Conservation (phyloP, 35 echinoderm and acorn worm species). For the Apostichopus californicus region DNA sequence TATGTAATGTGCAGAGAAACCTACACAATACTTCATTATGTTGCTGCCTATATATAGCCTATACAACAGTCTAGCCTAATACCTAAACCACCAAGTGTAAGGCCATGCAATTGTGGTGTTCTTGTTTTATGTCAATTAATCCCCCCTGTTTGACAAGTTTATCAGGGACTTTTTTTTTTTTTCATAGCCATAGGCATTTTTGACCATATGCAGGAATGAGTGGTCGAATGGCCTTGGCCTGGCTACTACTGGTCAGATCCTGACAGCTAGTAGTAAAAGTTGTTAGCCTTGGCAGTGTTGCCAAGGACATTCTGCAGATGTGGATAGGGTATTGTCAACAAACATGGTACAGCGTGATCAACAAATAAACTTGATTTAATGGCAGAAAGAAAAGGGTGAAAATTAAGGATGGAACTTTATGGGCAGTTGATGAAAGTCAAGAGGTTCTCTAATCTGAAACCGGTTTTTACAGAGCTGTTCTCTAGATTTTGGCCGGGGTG, state of each 20-base stretch:
- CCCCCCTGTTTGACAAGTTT: conserved; percentile 48
- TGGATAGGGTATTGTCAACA: conserved; percentile 26
- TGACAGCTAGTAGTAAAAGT: conserved; percentile 4
- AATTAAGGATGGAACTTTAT: too few species aligned
- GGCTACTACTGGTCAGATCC: background rate
- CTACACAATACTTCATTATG: too few species aligned
- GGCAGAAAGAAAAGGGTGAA: background rate
- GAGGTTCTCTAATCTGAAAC: too few species aligned
- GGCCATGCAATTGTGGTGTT: background rate
- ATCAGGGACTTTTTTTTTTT: conserved; percentile 1
- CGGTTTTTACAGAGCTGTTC: too few species aligned
- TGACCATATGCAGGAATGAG: conserved; percentile 30
- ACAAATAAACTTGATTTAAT: conserved; percentile 23
- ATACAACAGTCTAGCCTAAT: too few species aligned
- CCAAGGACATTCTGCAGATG: conserved; percentile 26
- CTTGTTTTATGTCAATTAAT: conserved; percentile 49
- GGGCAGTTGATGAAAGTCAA: too few species aligned
- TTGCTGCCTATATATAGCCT: too few species aligned
- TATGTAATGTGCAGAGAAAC: too few species aligned
- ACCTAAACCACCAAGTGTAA: too few species aligned
- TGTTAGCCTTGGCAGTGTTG: conserved; percentile 9
- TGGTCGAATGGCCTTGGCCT: conserved; percentile 44
- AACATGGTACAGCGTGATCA: conserved; percentile 18
- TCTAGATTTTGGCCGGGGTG: too few species aligned
- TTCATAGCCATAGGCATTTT: conserved; percentile 28